Percentiles rank a stretch among this genome's conserved stretches.
These are phyloP conservation scores for Presbytis comata DNA, from an alignment of 2,797 vertebrate genomes.

Conservation along the genomic window DNA sequence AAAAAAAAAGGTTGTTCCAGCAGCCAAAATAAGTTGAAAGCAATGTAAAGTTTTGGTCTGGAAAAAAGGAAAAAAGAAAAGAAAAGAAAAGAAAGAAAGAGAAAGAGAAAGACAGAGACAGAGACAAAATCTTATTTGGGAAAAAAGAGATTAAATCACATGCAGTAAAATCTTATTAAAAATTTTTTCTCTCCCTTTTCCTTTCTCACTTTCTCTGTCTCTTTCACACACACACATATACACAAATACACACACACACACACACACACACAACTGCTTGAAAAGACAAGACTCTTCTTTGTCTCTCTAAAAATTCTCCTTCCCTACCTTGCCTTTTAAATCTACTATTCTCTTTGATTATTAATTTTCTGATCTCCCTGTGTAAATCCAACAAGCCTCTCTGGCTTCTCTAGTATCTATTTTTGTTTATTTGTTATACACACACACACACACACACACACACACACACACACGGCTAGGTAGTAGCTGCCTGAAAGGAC, in stretches of 20 bases:
- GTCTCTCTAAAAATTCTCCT: background rate
- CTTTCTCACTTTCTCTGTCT: background rate
- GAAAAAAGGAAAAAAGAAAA: too few relatives aligned
- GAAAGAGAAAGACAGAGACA: too few relatives aligned
- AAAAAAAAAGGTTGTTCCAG: background rate
- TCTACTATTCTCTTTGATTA: background rate
- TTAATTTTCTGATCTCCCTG: background rate
- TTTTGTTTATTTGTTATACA: background rate
- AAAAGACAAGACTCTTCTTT: background rate
- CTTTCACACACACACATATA: background rate
- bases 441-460: background rate
- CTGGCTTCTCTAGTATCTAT: background rate
- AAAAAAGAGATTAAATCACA: background rate
- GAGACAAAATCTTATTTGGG: background rate
- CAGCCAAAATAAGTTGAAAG: slow-evolving; percentile 2
- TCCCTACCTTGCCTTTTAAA: background rate
- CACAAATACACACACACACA: background rate
- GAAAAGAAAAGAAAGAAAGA: too few relatives aligned
- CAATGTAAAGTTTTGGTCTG: background rate
- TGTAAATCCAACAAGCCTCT: background rate
- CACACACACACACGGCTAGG: too few relatives aligned
- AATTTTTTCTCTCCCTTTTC: background rate
- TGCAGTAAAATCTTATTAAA: background rate
- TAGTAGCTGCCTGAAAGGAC: background rate
- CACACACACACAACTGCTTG: background rate